Percentiles rank a stretch among this genome's conserved stretches.
phyloP scores from a whole-genome alignment of 2,113 vertebrate genomes.

The Apteryx owenii region DNA sequence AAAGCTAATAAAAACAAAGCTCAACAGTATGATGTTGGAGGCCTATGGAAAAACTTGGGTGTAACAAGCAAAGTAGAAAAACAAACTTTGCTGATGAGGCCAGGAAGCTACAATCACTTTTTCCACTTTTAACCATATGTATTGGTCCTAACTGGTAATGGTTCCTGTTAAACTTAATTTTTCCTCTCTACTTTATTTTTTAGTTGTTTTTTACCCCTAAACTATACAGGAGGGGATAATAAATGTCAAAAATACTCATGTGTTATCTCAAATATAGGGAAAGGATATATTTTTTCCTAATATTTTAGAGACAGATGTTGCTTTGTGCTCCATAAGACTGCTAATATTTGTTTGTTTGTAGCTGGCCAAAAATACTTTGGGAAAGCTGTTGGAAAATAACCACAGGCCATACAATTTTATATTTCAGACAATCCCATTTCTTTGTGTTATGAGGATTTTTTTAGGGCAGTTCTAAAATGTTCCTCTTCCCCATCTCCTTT shows the following conservation, averaged over 20 bases:
- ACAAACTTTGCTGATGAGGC: slow-evolving; percentile 49
- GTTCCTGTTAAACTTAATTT: slow-evolving; percentile 28
- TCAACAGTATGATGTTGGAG: slow-evolving; percentile 39
- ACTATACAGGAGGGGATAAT: neutral
- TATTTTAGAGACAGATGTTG: neutral
- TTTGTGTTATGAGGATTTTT: neutral
- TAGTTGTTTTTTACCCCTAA: neutral
- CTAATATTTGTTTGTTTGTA: neutral
- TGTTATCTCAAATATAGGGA: neutral
- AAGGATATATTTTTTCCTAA: neutral
- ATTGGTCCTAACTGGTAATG: slow-evolving; percentile 9
- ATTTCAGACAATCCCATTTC: neutral
- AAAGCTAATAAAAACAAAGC: slow-evolving; percentile 71
- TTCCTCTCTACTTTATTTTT: neutral
- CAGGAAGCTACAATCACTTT: slow-evolving; percentile 66
- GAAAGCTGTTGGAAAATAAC: neutral
- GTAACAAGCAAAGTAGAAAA: slow-evolving; percentile 59
- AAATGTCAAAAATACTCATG: neutral
- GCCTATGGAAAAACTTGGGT: slow-evolving; percentile 72
- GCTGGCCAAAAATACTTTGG: neutral
- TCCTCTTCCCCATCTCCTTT: neutral
- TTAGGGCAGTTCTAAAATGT: neutral
- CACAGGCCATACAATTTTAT: neutral
- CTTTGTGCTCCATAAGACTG: neutral
- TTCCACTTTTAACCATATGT: slow-evolving; percentile 68